A percentile compares a stretch with the other conserved stretches of the same genome.
Evolutionary conservation across 2,797 vertebrate species (phyloP).

Genomic region (Propithecus deckenii): DNA sequence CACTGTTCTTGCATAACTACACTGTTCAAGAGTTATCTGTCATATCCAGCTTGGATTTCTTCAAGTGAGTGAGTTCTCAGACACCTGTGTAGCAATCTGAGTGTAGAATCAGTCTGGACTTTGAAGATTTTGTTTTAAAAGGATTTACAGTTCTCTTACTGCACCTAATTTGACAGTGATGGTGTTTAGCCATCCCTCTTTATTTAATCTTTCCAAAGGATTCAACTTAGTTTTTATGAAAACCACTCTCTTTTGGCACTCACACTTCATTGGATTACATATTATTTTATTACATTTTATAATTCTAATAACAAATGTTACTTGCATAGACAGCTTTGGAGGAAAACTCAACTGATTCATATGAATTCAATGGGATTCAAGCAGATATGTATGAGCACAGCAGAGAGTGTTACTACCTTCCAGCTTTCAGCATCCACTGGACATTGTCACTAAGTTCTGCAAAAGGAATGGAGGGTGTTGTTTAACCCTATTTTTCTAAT

Average conservation of each 20-base stretch:
- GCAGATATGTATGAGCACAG: background rate
- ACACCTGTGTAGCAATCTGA: background rate
- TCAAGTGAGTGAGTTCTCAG: background rate
- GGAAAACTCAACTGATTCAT: background rate
- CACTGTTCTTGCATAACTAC: background rate
- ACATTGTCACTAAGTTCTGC: background rate
- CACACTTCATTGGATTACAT: background rate
- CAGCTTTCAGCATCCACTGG: background rate
- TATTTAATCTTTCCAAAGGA: background rate
- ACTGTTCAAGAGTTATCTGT: background rate
- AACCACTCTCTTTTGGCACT: background rate
- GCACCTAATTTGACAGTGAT: background rate
- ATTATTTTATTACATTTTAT: background rate
- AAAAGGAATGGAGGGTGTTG: background rate
- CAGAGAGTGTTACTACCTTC: background rate
- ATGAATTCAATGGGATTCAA: background rate
- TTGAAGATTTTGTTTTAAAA: background rate
- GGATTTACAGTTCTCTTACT: background rate
- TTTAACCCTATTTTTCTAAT: background rate
- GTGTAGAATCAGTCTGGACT: background rate
- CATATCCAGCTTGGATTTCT: background rate
- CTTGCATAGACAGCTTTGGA: background rate
- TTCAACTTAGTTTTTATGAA: background rate
- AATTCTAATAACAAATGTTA: background rate
- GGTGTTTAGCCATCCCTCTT: background rate